Conservation (phyloP, 2,888 invertebrate genomes). For the Drosophila melanosoma region DNA sequence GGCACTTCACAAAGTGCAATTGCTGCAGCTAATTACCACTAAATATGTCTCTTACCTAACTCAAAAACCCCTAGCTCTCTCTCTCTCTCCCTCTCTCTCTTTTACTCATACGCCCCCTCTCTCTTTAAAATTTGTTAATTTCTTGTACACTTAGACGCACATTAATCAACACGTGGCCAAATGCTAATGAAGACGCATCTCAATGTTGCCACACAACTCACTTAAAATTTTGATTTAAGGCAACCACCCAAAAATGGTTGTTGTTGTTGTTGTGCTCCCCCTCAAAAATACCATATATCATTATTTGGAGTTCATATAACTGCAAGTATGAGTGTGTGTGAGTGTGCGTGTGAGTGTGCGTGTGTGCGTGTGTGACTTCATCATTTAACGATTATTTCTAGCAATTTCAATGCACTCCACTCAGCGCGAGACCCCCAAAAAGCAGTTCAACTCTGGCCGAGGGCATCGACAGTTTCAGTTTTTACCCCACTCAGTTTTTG, state of each 20-base stretch:
- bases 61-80: not conserved
- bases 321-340: slow-evolving; percentile 5
- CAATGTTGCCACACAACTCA: slow-evolving; percentile 25
- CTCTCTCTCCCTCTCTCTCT: not conserved
- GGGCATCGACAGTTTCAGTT: not conserved
- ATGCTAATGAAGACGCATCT: slow-evolving; percentile 60
- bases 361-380: slow-evolving; percentile 70
- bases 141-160: slow-evolving; percentile 42
- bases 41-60: slow-evolving; percentile 49
- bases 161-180: slow-evolving; percentile 59
- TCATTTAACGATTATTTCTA: slow-evolving; percentile 79
- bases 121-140: slow-evolving; percentile 22
- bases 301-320: slow-evolving; percentile 56
- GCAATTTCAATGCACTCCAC: slow-evolving; percentile 74
- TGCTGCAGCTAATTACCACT: slow-evolving; percentile 73
- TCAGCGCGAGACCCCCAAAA: slow-evolving; percentile 24
- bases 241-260: slow-evolving; percentile 66
- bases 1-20: slow-evolving; percentile 74
- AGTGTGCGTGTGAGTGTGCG: slow-evolving; percentile 17
- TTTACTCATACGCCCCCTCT: not conserved
- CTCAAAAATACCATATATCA: slow-evolving; percentile 66
- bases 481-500: not conserved
- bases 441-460: slow-evolving; percentile 7
- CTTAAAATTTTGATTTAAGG: slow-evolving; percentile 68
- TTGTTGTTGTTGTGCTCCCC: slow-evolving; percentile 24